Percentiles rank a stretch among this genome's conserved stretches.
Evolutionary conservation across 2,113 vertebrate genomes (phyloP).

Genomic region (Microcebus griseorufus): DNA sequence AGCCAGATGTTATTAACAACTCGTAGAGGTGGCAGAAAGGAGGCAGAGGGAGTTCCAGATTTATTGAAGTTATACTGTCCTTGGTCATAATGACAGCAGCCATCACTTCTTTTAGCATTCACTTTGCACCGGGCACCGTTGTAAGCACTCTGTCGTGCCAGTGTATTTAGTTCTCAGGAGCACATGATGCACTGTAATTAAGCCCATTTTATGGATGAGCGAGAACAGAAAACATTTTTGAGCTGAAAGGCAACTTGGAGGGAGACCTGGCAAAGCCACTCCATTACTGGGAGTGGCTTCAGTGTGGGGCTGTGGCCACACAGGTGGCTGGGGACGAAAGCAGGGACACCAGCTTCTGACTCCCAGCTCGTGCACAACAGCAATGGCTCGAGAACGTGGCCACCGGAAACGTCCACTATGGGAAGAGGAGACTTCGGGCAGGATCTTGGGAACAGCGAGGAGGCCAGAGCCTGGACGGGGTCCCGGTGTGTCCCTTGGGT

Average conservation of each 20-base stretch:
- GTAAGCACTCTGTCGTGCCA: neutral
- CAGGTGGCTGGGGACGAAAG: rapidly evolving
- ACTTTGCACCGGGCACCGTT: neutral
- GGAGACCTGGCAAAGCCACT: too few species aligned
- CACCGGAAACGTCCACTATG: neutral
- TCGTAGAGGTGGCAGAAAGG: neutral
- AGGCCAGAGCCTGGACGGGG: neutral
- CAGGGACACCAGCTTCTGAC: neutral
- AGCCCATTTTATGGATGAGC: neutral
- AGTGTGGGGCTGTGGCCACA: rapidly evolving
- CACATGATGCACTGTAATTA: neutral
- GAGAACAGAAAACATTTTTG: neutral
- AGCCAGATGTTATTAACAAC: neutral
- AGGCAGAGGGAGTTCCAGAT: neutral
- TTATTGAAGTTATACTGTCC: neutral
- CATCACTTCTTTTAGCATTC: neutral
- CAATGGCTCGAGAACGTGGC: too few species aligned
- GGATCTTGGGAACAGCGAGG: neutral
- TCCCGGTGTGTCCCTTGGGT: neutral
- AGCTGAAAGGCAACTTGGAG: neutral
- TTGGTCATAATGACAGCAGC: neutral
- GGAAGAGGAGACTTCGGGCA: neutral
- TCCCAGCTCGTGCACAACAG: neutral
- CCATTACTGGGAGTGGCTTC: neutral
- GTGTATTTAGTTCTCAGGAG: neutral